Conservation (phyloP, 2,888 invertebrate genomes). For the Metellina segmentata region DNA sequence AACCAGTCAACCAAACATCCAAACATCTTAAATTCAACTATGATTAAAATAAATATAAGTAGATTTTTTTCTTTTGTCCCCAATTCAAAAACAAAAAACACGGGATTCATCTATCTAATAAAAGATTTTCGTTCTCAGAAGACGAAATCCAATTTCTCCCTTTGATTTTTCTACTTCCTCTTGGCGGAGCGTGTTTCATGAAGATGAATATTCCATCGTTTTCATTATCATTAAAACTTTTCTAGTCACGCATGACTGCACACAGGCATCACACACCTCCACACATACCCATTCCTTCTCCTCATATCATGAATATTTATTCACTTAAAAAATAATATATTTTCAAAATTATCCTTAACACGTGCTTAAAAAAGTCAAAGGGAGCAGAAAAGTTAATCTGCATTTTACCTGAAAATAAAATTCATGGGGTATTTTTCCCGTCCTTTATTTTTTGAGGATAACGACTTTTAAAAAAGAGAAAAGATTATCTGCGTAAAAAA, state of each 20-base stretch:
- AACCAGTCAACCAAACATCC: too few species aligned
- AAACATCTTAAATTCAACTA: too few species aligned
- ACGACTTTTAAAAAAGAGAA: neutral
- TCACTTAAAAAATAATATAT: slow-evolving; percentile 41
- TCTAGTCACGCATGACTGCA: slow-evolving; percentile 7
- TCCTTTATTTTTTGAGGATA: neutral
- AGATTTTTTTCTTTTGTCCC: neutral
- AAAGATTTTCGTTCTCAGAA: too few species aligned
- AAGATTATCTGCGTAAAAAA: neutral
- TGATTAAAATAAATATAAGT: neutral
- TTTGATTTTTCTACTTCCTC: too few species aligned
- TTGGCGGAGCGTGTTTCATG: too few species aligned
- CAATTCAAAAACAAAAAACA: neutral
- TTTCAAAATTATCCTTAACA: slow-evolving; percentile 19
- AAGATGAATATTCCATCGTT: neutral
- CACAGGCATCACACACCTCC: neutral
- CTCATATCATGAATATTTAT: slow-evolving; percentile 50
- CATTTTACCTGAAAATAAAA: slow-evolving; percentile 39
- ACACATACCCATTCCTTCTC: slow-evolving; percentile 19
- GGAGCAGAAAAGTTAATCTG: slow-evolving; percentile 25
- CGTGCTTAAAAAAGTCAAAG: neutral
- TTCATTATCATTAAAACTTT: slow-evolving; percentile 48
- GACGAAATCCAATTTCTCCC: too few species aligned
- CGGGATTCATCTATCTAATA: too few species aligned
- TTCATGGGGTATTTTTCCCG: neutral